Base-by-base conservation (phyloP, 2,113 vertebrate genomes). In the Lipophrys pholis region DNA sequence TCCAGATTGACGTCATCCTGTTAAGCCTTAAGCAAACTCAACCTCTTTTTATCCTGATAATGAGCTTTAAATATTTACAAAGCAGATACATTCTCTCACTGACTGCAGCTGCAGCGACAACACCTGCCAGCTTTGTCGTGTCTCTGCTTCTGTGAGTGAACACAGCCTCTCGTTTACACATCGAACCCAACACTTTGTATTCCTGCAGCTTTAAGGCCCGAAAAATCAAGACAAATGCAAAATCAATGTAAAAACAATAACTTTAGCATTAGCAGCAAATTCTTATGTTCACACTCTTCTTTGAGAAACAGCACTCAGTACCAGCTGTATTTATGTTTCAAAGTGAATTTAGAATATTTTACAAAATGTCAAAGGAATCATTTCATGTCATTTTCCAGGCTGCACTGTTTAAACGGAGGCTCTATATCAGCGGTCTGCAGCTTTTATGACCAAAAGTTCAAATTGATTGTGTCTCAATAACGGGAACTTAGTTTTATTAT, bases 131-230 rank as follows among this genome's bases (percentile, higher is more conserved):
- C 1, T 7, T 12, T 53, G 46, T 5, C 11, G 30, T 9, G 60
- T 36, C 57, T 49, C 15, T 0, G 49, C 35, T 51, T 42, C 66
- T 51, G 39, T 12, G 53, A 51, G 58, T 6, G 43, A 15, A 61
- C 62, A 76, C 50, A 56, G 48, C 12, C 46, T 48, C 42, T 69
- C 64, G 12, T 0, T 2, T 75, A 60, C 51, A 59, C 60, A 60
- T 63, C 59, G 12, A 14, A 21, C 30, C 51, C 49, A 46, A 17
- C 40, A 12, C 40, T 35, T 48, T 41, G 57, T 60, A 38, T 39
- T 57, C 21, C 30, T 21, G 15, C 39, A 40, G 43, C 45, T 43
- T 16, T 43, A 17, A 65, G n/a, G 57, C 48, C 21, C 52, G 36
- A 70, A n/a, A 43, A 52, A 7, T 43, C 45, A 46, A 46, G 14